Percentiles rank a stretch among this genome's conserved stretches.
These are phyloP conservation scores for Mesorhabditis belari DNA, from an alignment of 2,888 invertebrate species.

Conservation along the genomic window DNA sequence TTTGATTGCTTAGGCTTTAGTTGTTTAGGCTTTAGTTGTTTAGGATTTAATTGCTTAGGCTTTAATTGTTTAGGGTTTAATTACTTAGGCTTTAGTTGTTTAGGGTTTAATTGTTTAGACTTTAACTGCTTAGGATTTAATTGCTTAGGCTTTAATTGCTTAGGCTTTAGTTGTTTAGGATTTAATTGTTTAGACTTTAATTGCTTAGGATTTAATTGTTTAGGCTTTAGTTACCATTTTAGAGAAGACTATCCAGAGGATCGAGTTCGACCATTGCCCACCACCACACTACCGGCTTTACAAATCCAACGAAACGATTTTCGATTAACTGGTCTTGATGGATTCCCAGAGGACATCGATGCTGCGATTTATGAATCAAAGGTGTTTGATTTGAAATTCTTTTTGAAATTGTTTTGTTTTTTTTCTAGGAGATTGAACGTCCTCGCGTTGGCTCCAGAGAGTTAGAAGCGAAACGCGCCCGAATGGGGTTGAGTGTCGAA, in stretches of 20 bases:
- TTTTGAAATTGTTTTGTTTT: background rate
- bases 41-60: too few species aligned
- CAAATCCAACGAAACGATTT: conserved; percentile 15
- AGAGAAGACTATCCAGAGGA: background rate
- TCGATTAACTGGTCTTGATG: conserved; percentile 1
- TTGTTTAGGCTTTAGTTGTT: too few species aligned
- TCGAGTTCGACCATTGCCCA: background rate
- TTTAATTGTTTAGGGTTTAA: too few species aligned
- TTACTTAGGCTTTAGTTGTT: too few species aligned
- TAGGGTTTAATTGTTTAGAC: too few species aligned
- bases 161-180: too few species aligned
- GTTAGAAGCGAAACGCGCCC: background rate
- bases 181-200: too few species aligned
- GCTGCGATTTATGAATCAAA: background rate
- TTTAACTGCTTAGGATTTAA: too few species aligned
- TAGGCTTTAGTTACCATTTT: too few species aligned
- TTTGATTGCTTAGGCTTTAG: too few species aligned
- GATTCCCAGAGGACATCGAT: background rate
- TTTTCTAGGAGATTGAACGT: background rate
- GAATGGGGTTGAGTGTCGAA: conserved; percentile 36
- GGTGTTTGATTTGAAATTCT: background rate
- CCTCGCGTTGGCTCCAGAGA: background rate
- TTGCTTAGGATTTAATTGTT: too few species aligned
- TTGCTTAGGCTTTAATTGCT: too few species aligned
- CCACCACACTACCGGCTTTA: background rate